These are phyloP conservation scores for Cichladusa arquata DNA, from an alignment of 2,113 vertebrate species.

Conservation along the genomic window DNA sequence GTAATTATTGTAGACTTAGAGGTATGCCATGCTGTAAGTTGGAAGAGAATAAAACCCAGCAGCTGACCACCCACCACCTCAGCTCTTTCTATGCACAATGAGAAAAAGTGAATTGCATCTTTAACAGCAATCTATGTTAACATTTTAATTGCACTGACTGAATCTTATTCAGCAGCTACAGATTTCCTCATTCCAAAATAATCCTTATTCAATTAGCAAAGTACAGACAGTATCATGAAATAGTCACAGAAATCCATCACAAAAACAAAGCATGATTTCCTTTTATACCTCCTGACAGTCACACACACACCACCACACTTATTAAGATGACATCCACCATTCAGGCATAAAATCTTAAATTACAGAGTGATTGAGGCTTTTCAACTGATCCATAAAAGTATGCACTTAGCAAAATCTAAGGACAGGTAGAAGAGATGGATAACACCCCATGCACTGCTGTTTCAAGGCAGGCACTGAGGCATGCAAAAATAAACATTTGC, in stretches of 20 bases:
- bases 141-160: background rate
- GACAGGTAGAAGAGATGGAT: slow-evolving; percentile 45
- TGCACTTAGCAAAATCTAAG: slow-evolving; percentile 63
- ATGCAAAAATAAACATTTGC: slow-evolving; percentile 62
- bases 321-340: slow-evolving; percentile 29
- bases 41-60: background rate
- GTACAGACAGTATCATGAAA: background rate
- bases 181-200: slow-evolving; percentile 1
- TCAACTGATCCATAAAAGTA: slow-evolving; percentile 61
- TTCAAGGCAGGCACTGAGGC: slow-evolving; percentile 54
- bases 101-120: background rate
- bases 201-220: slow-evolving; percentile 11
- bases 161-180: background rate
- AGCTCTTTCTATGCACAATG: background rate
- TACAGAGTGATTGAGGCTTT: slow-evolving; percentile 45
- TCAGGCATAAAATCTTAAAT: slow-evolving; percentile 68
- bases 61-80: background rate
- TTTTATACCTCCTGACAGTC: background rate
- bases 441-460: background rate
- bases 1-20: background rate
- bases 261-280: slow-evolving; percentile 11
- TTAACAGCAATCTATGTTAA: background rate
- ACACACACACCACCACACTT: background rate
- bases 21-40: background rate
- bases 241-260: background rate